Percentiles rank a stretch among this genome's conserved stretches.
Conservation (phyloP, 2,888 invertebrate species). For the Drosophila monieri region DNA sequence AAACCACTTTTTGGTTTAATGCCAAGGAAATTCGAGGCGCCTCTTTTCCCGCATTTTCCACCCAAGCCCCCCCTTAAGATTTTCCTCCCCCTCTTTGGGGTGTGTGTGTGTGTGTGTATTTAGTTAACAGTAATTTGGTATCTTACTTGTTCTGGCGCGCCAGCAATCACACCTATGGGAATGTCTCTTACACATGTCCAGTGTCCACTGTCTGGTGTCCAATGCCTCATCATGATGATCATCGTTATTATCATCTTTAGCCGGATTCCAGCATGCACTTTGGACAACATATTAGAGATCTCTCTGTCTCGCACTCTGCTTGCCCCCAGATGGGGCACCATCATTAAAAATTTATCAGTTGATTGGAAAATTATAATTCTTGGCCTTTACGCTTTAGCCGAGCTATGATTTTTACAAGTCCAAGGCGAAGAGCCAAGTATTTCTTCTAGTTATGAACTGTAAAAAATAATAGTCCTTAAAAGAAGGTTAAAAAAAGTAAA, state of each 20-base stretch:
- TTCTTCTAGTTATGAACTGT: background rate
- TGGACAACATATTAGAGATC: slow-evolving; percentile 68
- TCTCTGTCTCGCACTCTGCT: slow-evolving; percentile 8
- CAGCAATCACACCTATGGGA: slow-evolving; percentile 79
- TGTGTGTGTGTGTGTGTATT: slow-evolving; percentile 1
- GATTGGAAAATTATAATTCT: slow-evolving; percentile 79
- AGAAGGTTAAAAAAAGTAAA: background rate
- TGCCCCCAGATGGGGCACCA: slow-evolving; percentile 50
- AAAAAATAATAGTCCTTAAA: background rate
- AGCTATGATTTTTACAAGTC: slow-evolving; percentile 69
- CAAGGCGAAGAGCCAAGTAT: slow-evolving; percentile 1
- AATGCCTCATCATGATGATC: slow-evolving; percentile 18
- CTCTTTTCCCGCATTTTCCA: slow-evolving; percentile 17
- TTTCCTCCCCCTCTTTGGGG: slow-evolving; percentile 1
- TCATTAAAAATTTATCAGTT: slow-evolving; percentile 79
- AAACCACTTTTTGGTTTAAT: slow-evolving; percentile 51
- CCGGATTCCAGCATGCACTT: slow-evolving; percentile 73
- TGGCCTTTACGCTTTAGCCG: slow-evolving; percentile 73
- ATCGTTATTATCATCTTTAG: slow-evolving; percentile 18
- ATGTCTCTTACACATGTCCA: slow-evolving; percentile 75
- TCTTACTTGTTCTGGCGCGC: slow-evolving; percentile 79
- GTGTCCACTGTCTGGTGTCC: background rate
- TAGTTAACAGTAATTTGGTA: slow-evolving; percentile 75
- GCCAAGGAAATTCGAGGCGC: slow-evolving; percentile 62
- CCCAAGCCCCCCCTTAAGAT: background rate